These are phyloP conservation scores for Ichneumon xanthorius DNA, from an alignment of 2,888 invertebrate genomes.

Conservation along the genomic window DNA sequence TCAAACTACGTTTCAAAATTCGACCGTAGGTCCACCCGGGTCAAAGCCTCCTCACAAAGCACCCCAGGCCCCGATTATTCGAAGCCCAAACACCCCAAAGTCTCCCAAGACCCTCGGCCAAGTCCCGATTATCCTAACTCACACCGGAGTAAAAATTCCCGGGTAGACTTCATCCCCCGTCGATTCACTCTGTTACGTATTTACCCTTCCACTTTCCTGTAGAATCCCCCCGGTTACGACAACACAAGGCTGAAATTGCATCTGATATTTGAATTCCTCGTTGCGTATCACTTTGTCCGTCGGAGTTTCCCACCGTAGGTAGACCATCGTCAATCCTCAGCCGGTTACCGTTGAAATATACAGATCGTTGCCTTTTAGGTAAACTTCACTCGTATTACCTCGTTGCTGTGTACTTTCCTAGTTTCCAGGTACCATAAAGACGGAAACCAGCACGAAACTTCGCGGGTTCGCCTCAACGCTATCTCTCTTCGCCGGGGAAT, in stretches of 20 bases:
- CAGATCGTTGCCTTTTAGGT: slow-evolving; percentile 20
- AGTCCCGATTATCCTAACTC: no score
- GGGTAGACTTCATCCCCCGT: neutral
- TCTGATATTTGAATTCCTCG: slow-evolving; percentile 48
- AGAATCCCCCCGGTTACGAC: neutral
- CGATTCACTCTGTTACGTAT: neutral
- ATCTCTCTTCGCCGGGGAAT: slow-evolving; percentile 36
- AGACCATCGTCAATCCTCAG: neutral
- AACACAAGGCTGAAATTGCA: neutral
- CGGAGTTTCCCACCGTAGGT: neutral
- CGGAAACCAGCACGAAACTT: neutral
- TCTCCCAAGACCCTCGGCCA: no score
- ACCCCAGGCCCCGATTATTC: no score
- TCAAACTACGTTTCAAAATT: no score
- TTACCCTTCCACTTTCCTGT: no score
- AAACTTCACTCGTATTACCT: slow-evolving; percentile 11
- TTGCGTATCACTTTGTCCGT: slow-evolving; percentile 3
- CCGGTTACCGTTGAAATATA: slow-evolving; percentile 18
- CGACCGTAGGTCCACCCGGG: no score
- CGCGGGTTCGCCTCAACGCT: neutral
- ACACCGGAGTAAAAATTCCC: no score
- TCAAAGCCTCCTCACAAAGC: no score
- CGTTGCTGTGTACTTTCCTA: slow-evolving; percentile 1
- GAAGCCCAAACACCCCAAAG: no score
- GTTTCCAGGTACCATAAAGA: neutral